Conservation (phyloP, 2,113 vertebrate genomes). For the Silurus glanis region DNA sequence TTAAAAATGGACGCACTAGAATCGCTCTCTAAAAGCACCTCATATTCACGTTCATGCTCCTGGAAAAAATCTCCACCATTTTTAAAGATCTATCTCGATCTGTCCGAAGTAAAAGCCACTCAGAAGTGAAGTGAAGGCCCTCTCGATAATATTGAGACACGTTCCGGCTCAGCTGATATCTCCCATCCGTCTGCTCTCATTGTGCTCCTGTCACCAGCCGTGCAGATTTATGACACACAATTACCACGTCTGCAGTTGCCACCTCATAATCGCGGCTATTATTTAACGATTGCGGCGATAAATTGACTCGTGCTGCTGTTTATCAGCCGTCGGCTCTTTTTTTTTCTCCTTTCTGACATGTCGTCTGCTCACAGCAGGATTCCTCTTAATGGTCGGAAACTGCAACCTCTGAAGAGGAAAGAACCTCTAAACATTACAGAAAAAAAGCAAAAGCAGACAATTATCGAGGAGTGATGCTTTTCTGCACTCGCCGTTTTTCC, state of each 20-base stretch:
- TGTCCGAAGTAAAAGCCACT: slow-evolving; percentile 43
- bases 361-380: slow-evolving; percentile 83
- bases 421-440: slow-evolving; percentile 60
- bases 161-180: slow-evolving; percentile 87
- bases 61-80: slow-evolving; percentile 19
- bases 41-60: background rate
- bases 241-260: slow-evolving; percentile 89
- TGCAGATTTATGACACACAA: slow-evolving; percentile 96
- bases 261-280: slow-evolving; percentile 95
- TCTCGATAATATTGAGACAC: slow-evolving; percentile 91
- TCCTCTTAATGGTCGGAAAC: slow-evolving; percentile 83
- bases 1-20: background rate
- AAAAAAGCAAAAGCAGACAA: slow-evolving; percentile 77
- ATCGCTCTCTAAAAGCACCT: background rate
- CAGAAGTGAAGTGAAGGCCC: slow-evolving; percentile 86
- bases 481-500: slow-evolving; percentile 64
- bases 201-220: slow-evolving; percentile 92
- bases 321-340: slow-evolving; percentile 87
- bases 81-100: slow-evolving; percentile 2
- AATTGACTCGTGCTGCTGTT: slow-evolving; percentile 92
- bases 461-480: slow-evolving; percentile 81
- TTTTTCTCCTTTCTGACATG: slow-evolving; percentile 65
- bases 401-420: slow-evolving; percentile 73
- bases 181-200: slow-evolving; percentile 88
- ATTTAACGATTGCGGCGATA: slow-evolving; percentile 95